Percentiles rank a stretch among this genome's conserved stretches.
phyloP scores from a whole-genome alignment of 2,888 invertebrate genomes.

The Lycocerus yunnanus region DNA sequence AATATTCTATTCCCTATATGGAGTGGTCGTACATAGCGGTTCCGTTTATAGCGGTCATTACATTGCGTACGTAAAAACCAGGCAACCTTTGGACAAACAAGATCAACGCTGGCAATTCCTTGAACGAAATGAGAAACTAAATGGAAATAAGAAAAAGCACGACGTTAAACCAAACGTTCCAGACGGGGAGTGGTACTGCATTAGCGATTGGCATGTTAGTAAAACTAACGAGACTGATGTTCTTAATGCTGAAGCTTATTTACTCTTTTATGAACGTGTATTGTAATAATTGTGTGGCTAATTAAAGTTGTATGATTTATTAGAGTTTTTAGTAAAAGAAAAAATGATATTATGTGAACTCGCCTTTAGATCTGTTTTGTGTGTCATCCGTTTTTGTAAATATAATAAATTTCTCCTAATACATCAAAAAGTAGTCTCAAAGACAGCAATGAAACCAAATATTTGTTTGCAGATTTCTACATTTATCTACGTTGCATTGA shows the following conservation, averaged over 20 bases:
- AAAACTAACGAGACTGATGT: conserved; percentile 82
- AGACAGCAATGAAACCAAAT: too few species aligned
- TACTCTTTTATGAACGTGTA: conserved; percentile 95
- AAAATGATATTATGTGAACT: neutral
- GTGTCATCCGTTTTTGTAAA: neutral
- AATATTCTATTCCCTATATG: conserved; percentile 87
- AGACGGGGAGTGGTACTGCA: conserved; percentile 88
- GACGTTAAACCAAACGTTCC: conserved; percentile 58
- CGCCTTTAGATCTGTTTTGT: neutral
- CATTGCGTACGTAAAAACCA: conserved; percentile 91
- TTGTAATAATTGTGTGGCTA: conserved; percentile 60
- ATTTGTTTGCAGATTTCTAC: too few species aligned
- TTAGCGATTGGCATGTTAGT: conserved; percentile 87
- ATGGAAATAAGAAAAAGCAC: conserved; percentile 52
- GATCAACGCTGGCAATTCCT: conserved; percentile 76
- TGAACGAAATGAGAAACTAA: conserved; percentile 56
- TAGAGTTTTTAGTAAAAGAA: too few species aligned
- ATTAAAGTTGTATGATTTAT: neutral
- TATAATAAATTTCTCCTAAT: neutral
- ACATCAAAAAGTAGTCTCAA: too few species aligned
- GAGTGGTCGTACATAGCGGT: conserved; percentile 94
- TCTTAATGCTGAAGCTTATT: conserved; percentile 88
- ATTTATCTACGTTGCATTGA: too few species aligned
- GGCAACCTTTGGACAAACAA: conserved; percentile 55
- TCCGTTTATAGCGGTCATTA: conserved; percentile 89